Base-by-base conservation (phyloP, 1,140 invertebrate species). In the Tetramorium parvispinum region DNA sequence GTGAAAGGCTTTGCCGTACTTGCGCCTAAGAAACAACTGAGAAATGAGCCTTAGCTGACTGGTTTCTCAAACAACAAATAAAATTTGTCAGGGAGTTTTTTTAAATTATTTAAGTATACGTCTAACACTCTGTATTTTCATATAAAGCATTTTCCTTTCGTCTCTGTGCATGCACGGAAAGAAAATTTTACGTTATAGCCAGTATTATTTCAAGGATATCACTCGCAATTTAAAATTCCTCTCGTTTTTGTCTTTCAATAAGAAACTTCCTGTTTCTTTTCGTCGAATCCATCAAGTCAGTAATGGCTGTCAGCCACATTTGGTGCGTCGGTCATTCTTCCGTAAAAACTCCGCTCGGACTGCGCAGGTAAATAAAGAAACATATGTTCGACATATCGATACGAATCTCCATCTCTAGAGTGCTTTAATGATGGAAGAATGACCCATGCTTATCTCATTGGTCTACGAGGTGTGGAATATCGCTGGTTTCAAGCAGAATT, bases 1-100 rank as follows among this genome's bases (percentile, higher is more conserved):
- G 83, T 89, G 88, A 89, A 89, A 89, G 88, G 73, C 70, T 82
- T 21, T 53, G 43, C 27, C 55, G 10, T 59, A 27, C 16, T 53
- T 13, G 51, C 21, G 37, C 16, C 24, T 76, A 57, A 81, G 66
- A 59, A 32, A 46, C 85, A 16, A 32, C 55, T 27, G 43, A 40
- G 85, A 51, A 57, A 66, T 24, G 4, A 21, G 18, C n/a, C 27
- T 46, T 5, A 77, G 55, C 7, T 37, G 77, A 51, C 13, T 13
- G n/a, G 24, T 68, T 43, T n/a, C n/a, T 59, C n/a, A 46, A 40
- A 61, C 24, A 40, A 18, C 8, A 21, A 40, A 18, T 37, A 5
- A 55, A 27, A 65, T 24, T 16, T 16, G 37, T 32, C 5, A 4
- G 11, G 11, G 18, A 43, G 8, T 40, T 71, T 21, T 32, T 57